phyloP scores from a whole-genome alignment of 2,888 invertebrate genomes.

The Tortrix viridana region DNA sequence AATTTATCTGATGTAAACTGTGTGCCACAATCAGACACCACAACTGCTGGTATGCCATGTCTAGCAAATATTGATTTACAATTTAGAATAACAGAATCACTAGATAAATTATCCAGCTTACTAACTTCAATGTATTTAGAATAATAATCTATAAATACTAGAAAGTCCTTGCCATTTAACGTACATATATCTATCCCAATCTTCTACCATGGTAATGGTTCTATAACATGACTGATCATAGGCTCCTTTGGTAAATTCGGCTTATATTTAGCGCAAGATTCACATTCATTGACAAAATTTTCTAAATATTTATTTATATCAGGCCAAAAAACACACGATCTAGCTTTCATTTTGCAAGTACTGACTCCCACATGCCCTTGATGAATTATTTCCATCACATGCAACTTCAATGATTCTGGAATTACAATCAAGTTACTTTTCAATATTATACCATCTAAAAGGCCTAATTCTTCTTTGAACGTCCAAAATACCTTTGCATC shows the following conservation, averaged over 20 bases:
- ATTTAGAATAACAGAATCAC: slow-evolving; percentile 1
- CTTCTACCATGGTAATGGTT: background rate
- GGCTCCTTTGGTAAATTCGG: slow-evolving; percentile 4
- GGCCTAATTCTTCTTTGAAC: too few relatives aligned
- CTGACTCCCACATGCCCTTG: background rate
- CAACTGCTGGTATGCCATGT: slow-evolving; percentile 40
- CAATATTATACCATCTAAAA: background rate
- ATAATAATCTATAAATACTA: slow-evolving; percentile 30
- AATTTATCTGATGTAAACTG: too few relatives aligned
- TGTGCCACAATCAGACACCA: slow-evolving; percentile 43
- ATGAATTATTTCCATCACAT: too few relatives aligned
- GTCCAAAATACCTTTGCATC: too few relatives aligned
- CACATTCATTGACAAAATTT: background rate
- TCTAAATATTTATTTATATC: slow-evolving; percentile 14
- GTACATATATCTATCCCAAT: slow-evolving; percentile 27
- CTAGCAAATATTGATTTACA: slow-evolving; percentile 42
- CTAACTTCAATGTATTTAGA: background rate
- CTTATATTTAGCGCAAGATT: background rate
- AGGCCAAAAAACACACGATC: slow-evolving; percentile 34
- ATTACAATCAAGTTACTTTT: slow-evolving; percentile 31
- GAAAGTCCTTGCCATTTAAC: slow-evolving; percentile 30
- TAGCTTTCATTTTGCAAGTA: slow-evolving; percentile 24
- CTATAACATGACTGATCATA: background rate
- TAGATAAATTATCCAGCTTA: background rate
- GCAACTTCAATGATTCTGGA: too few relatives aligned